Evolutionary conservation across 2,113 vertebrate genomes (phyloP).

Genomic region (Thalassoma bifasciatum): DNA sequence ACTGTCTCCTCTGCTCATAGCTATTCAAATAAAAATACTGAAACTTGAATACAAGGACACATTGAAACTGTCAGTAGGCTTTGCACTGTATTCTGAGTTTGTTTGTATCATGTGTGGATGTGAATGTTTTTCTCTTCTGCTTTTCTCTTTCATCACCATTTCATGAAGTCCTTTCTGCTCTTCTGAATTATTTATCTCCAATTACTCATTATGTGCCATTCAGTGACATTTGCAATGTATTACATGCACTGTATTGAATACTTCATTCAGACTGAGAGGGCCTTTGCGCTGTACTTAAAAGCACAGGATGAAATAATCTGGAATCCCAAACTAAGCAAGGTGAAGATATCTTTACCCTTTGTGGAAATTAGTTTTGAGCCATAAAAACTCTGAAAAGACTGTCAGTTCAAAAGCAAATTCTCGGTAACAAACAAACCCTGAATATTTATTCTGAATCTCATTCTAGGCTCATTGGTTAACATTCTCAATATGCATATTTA

Average conservation of each 20-base stretch:
- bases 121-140: not conserved
- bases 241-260: not conserved
- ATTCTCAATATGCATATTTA: conserved; percentile 31
- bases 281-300: conserved; percentile 23
- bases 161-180: not conserved
- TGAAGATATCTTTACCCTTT: conserved; percentile 18
- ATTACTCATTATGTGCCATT: not conserved
- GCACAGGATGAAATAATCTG: not conserved
- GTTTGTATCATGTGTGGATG: conserved; percentile 8
- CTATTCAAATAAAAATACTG: not conserved
- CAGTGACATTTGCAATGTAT: conserved; percentile 12
- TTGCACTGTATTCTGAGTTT: not conserved
- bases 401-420: conserved; percentile 21
- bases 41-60: conserved; percentile 7
- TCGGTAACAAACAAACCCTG: conserved; percentile 9
- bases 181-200: conserved; percentile 9
- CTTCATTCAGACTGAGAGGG: conserved; percentile 29
- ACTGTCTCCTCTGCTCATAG: not conserved
- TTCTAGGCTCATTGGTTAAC: conserved; percentile 38
- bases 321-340: conserved; percentile 8
- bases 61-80: conserved; percentile 13
- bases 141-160: not conserved
- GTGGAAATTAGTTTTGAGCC: conserved; percentile 10
- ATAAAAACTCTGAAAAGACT: conserved; percentile 22
- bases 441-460: conserved; percentile 34